Base-by-base conservation (phyloP, 1,140 invertebrate genomes). In the Meloidogyne exigua region DNA sequence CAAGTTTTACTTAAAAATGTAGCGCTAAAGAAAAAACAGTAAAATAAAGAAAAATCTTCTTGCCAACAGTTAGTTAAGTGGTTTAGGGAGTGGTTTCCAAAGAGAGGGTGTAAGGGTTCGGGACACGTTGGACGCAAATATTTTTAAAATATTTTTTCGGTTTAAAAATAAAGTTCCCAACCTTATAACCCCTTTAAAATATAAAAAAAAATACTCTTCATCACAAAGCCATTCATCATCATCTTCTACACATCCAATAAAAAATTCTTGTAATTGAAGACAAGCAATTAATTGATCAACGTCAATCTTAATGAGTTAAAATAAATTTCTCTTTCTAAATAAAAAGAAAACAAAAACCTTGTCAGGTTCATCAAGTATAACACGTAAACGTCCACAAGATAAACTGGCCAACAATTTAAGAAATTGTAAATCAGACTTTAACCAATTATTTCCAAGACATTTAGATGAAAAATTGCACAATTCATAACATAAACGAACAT, bases 161-260 rank as follows among this genome's bases (percentile, higher is more conserved):
- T 32, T 32, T 3, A 32, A 32, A 32, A 32, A 32, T 3, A 3
- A 32, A 32, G 7, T 32, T 32, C 7, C 28, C 2, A 32, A 32
- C 2, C 28, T 32, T 32, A 3, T 32, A n/a, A n/a, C 28, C 28
- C 28, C 28, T 32, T 7, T 9, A n/a, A 57, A 57, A n/a, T 9
- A 2, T 10, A 72, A 21, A 26, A 25, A 57, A 57, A 21, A 42
- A 7, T 23, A 64, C 72, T 73, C 72, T 28, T 73, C 72, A 65
- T 73, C 72, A n/a, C 26, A 25, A 28, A 73, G 62, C 72, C 72
- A 73, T 7, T 28, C 23, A 23, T 49, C 57, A 57, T 36, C 72
- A 23, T 73, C 72, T 28, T 73, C 72, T 5, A 73, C 72, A 64
- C 72, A 73, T 25, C 72, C 44, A 15, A 64, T 42, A 73, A 73